Conservation (phyloP, 2,888 invertebrate species). For the Drosophila nr. medialis region DNA sequence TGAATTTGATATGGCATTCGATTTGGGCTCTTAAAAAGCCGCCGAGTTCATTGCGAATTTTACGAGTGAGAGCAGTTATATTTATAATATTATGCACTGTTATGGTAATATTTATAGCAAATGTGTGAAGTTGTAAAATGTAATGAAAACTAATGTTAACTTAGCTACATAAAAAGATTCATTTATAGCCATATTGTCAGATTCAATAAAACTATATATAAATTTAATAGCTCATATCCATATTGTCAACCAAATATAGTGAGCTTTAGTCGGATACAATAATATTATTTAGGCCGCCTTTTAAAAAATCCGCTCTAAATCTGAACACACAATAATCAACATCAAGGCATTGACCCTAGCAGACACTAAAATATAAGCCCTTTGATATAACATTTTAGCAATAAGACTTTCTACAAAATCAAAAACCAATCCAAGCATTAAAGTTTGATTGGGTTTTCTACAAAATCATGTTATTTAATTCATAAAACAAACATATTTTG, state of each 20-base stretch:
- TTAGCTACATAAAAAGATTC: constrained; percentile 2
- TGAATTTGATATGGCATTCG: constrained; percentile 11
- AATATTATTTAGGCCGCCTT: neutral
- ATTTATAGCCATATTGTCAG: neutral
- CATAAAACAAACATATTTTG: neutral
- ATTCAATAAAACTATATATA: neutral
- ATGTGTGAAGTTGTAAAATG: constrained; percentile 44
- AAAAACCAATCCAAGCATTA: neutral
- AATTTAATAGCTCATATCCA: neutral
- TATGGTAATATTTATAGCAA: constrained; percentile 34
- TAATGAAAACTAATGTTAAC: constrained; percentile 10
- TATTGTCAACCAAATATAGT: neutral
- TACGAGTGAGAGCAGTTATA: constrained; percentile 20
- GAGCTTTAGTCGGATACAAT: neutral
- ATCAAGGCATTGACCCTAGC: neutral
- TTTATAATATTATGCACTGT: constrained; percentile 25
- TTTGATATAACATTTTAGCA: neutral
- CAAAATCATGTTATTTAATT: neutral
- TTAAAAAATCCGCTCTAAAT: neutral
- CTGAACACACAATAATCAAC: neutral
- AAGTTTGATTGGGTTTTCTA: neutral
- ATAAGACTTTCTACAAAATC: neutral
- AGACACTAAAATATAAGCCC: neutral
- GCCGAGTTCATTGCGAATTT: constrained; percentile 19
- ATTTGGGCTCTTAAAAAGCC: constrained; percentile 20